phyloP scores from a whole-genome alignment of 2,888 invertebrate species.

The Penaeus monodon region DNA sequence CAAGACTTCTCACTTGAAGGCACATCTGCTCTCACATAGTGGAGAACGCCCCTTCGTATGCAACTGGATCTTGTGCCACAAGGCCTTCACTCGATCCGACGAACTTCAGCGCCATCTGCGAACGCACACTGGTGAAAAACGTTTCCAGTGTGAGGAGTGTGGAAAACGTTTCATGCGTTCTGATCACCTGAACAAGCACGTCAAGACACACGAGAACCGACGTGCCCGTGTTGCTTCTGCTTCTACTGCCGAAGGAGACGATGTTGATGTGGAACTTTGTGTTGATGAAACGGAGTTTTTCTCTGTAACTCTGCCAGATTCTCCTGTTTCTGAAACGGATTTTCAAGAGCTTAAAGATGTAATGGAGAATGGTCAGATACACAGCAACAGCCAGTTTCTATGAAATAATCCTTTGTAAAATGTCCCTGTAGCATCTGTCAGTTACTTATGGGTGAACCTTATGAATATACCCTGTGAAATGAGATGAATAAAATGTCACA shows the following conservation, averaged over 20 bases:
- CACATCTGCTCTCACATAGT: constrained; percentile 97
- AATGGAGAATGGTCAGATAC: too few relatives aligned
- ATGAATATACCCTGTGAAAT: too few relatives aligned
- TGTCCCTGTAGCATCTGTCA: constrained; percentile 87
- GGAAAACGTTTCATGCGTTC: constrained; percentile 92
- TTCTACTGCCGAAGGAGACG: too few relatives aligned
- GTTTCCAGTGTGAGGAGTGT: constrained; percentile 89
- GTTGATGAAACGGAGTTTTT: too few relatives aligned
- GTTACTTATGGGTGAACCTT: constrained; percentile 86
- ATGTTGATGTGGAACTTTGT: too few relatives aligned
- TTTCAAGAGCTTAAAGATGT: too few relatives aligned
- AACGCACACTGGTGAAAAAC: constrained; percentile 80
- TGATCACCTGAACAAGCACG: constrained; percentile 90
- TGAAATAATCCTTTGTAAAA: too few relatives aligned
- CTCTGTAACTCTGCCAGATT: too few relatives aligned
- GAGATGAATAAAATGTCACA: too few relatives aligned
- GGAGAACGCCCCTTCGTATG: constrained; percentile 97
- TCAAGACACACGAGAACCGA: constrained; percentile 79
- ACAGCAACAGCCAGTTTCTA: too few relatives aligned
- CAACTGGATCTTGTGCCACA: constrained; percentile 97
- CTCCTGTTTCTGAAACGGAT: too few relatives aligned
- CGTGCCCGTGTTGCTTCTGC: too few relatives aligned
- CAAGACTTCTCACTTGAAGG: constrained; percentile 97
- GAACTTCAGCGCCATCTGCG: constrained; percentile 87
- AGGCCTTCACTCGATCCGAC: constrained; percentile 94